These are phyloP conservation scores for Operophtera brumata DNA, from an alignment of 2,888 invertebrate species.

Conservation along the genomic window DNA sequence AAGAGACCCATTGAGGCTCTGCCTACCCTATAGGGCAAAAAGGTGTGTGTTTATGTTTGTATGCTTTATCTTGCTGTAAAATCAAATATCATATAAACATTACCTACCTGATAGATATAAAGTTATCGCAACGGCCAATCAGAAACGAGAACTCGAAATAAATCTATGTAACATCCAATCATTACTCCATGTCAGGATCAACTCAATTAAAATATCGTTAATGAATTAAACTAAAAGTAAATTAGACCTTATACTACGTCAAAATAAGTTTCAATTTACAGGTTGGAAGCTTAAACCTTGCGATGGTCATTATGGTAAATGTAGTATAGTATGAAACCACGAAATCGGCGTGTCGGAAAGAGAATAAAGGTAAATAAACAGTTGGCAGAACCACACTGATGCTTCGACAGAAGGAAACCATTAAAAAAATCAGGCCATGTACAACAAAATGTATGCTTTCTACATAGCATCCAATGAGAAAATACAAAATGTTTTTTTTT, in stretches of 20 bases:
- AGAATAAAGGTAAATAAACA: conserved; percentile 78
- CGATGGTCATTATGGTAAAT: conserved; percentile 78
- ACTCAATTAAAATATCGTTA: conserved; percentile 82
- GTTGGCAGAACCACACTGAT: conserved; percentile 61
- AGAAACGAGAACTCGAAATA: conserved; percentile 79
- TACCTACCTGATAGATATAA: conserved; percentile 73
- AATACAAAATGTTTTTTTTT: too few species aligned
- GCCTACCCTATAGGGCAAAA: too few species aligned
- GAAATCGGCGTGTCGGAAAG: conserved; percentile 78
- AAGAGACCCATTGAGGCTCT: too few species aligned
- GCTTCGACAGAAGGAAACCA: conserved; percentile 37
- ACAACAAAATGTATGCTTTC: too few species aligned
- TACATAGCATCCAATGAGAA: too few species aligned
- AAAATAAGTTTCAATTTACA: conserved; percentile 50
- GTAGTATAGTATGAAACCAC: conserved; percentile 77
- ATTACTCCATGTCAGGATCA: conserved; percentile 79
- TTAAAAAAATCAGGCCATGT: conserved; percentile 45
- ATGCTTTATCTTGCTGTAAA: neutral
- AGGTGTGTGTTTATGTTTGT: too few species aligned
- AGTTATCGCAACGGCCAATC: conserved; percentile 79
- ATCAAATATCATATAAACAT: conserved; percentile 72
- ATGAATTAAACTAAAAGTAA: conserved; percentile 58
- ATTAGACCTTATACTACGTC: conserved; percentile 50
- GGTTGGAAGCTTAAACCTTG: conserved; percentile 53
- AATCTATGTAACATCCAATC: conserved; percentile 81